These are phyloP conservation scores for Toxotes chatareus DNA, from an alignment of 2,113 vertebrate species.

Conservation along the genomic window DNA sequence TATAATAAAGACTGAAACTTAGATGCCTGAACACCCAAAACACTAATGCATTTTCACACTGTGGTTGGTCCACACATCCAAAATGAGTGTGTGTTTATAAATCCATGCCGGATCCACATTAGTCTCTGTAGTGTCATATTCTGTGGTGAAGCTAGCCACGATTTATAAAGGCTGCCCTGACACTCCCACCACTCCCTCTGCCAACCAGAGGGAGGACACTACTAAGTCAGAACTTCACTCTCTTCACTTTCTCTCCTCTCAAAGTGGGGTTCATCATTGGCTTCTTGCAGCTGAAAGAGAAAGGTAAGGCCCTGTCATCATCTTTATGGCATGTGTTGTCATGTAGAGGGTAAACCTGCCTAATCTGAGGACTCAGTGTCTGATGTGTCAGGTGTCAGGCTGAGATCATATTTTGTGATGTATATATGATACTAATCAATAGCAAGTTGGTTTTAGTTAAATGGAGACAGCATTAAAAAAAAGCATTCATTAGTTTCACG, in stretches of 20 bases:
- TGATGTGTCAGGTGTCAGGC: not conserved
- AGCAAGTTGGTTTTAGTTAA: not conserved
- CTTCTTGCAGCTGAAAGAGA: constrained; percentile 34
- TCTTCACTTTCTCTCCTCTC: constrained; percentile 47
- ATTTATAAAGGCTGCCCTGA: constrained; percentile 62
- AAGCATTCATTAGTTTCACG: not conserved
- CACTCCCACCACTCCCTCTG: constrained; percentile 71
- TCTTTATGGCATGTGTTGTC: not conserved
- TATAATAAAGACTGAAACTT: not conserved
- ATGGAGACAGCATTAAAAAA: not conserved
- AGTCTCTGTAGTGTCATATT: constrained; percentile 37
- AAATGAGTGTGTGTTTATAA: constrained; percentile 7
- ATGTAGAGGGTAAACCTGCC: not conserved
- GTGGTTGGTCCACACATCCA: not conserved
- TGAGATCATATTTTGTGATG: not conserved
- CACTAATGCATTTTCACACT: not conserved
- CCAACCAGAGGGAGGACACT: constrained; percentile 64
- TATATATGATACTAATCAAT: not conserved
- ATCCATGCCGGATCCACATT: constrained; percentile 5
- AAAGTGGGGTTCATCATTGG: constrained; percentile 41
- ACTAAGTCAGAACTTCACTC: constrained; percentile 37
- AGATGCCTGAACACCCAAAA: constrained; percentile 7
- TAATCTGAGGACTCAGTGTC: not conserved
- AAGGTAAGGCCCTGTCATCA: constrained; percentile 53
- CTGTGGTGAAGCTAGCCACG: constrained; percentile 42